Evolutionary conservation across 1,140 invertebrate genomes (phyloP), one percentile per base, ranked within the genome.

Genomic region (Cheumatopsyche charites): DNA sequence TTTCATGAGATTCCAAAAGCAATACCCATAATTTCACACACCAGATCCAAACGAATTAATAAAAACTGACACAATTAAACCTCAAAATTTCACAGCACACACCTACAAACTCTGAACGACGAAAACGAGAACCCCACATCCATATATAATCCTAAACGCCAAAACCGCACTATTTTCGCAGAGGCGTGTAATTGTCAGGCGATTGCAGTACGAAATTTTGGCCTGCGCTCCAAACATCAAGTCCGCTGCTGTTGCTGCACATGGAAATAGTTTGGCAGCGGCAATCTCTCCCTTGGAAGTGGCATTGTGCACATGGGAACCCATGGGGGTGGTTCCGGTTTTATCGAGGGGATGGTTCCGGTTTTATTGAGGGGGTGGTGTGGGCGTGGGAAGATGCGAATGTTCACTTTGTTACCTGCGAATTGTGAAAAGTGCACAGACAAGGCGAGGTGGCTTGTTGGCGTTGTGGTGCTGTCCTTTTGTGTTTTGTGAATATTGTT

Each of bases 381-480:
- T 25, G 23, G 49, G 66, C 1, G 66, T 13, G 25, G 21, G 65
- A 23, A 19, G 42, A 41, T 43, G 26, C 49, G 67, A 61, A 58
- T 70, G 55, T 70, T 43, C 68, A 62, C 68, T 70, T 70, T 70
- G 68, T 70, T 62, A 70, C 68, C 68, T 70, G 52, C 11, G 68
- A 70, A 68, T 68, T 55, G 66, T 68, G 47, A 36, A 68, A 45
- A 66, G 13, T 47, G 43, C 43, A 47, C 13, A 36, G 29, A 4
- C 9, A 36, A 36, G 29, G 29, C 3, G 43, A 13, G 2, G 43
- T 47, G 4, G 43, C 43, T 6, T 47, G 43, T 42, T 42, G 5
- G n/a, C n/a, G n/a, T n/a, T n/a, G n/a, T n/a, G n/a, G n/a, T n/a
- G n/a, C n/a, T n/a, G n/a, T n/a, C n/a, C n/a, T n/a, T n/a, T n/a